Base-by-base conservation (phyloP, 2,888 invertebrate species). In the Diarsia brunnea region DNA sequence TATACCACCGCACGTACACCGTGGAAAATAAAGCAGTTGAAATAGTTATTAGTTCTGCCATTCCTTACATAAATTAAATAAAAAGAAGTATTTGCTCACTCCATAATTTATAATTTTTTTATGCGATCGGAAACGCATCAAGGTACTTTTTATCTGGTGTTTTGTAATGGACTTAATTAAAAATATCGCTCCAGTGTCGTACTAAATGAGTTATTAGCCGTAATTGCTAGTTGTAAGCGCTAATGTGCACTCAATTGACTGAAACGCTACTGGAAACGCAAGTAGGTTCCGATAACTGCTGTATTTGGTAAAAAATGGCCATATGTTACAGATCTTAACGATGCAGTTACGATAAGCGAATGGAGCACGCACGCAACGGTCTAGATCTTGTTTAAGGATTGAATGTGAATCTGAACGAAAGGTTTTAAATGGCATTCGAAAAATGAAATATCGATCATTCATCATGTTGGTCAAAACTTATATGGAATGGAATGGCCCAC, bases 201-300 rank as follows among this genome's bases (percentile, higher is more conserved):
- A 78, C 63, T 87, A 85, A 87, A 75, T 75, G 88, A 86, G 86
- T 87, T 87, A 87, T 87, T 87, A 87, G 79, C 73, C 16, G 43
- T 87, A 87, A 87, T 87, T 86, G 73, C 78, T 78, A 75, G 67
- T 81, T 86, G 81, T 82, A 80, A 80, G 61, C 77, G 75, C 60
- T 80, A 85, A 86, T 82, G 65, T 70, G 45, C 63, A 82, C 12
- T 82, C 81, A 87, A 86, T 87, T 83, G 73, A 85, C 69, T 86
- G 79, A 68, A 86, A 78, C 87, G 81, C 79, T 70, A 78, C 74
- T 78, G 73, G 74, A 21, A 72, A 74, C 66, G 61, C 55, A 82
- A 77, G 76, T 82, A 65, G 79, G 73, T 87, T 82, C 75, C 78
- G 53, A 78, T 77, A 79, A 49, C 55, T 51, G 43, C 27, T 51